Evolutionary conservation across 1,140 invertebrate genomes (phyloP).

Genomic region (Trichoplusia ni): DNA sequence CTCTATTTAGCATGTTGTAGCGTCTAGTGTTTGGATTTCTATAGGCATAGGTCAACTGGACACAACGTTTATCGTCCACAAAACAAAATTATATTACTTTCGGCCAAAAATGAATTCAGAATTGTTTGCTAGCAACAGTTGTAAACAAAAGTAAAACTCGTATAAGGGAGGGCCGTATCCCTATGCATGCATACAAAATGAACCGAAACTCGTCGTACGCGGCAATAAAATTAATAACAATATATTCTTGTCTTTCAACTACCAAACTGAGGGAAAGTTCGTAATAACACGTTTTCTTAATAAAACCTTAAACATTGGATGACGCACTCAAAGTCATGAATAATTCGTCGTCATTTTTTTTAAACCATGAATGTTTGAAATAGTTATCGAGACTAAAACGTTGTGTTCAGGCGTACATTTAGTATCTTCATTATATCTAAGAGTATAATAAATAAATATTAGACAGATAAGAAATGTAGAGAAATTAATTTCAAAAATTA

Average conservation of each 20-base stretch:
- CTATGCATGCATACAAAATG: constrained; percentile 44
- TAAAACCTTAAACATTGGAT: constrained; percentile 40
- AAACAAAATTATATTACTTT: no score
- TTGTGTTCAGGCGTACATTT: constrained; percentile 60
- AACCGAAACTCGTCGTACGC: constrained; percentile 31
- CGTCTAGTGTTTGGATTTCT: constrained; percentile 64
- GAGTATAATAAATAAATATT: constrained; percentile 53
- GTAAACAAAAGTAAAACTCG: constrained; percentile 22
- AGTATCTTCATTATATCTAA: constrained; percentile 58
- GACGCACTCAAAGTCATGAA: no score
- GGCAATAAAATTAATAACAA: constrained; percentile 54
- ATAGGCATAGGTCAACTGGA: constrained; percentile 57
- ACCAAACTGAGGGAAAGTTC: constrained; percentile 33
- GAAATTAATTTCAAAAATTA: constrained; percentile 66
- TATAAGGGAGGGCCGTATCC: constrained; percentile 27
- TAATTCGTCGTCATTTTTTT: no score
- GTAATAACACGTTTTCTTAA: constrained; percentile 44
- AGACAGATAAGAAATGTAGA: constrained; percentile 65
- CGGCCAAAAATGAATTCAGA: no score
- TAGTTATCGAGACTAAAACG: background rate
- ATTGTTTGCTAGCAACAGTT: no score
- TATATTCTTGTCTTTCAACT: constrained; percentile 43
- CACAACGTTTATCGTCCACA: constrained; percentile 44
- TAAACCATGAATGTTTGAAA: constrained; percentile 20
- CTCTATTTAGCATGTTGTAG: constrained; percentile 64